Conservation (phyloP, 2,888 invertebrate genomes). For the Cinara cedri region DNA sequence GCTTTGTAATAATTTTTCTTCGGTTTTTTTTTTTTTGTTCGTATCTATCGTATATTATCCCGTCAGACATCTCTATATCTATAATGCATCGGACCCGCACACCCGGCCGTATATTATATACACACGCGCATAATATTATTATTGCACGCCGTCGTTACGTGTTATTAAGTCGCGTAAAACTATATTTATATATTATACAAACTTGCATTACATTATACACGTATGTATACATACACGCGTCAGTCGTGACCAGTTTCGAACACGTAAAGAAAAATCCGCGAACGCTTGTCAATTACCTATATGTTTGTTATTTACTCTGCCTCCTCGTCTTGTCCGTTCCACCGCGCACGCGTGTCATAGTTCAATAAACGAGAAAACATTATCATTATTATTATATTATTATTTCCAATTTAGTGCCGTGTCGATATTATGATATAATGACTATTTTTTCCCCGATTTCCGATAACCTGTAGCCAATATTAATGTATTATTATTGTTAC, state of each 20-base stretch:
- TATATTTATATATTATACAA: neutral
- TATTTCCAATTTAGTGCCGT: too few relatives aligned
- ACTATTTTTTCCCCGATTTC: too few relatives aligned
- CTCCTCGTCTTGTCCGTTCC: neutral
- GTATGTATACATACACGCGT: neutral
- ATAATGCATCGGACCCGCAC: too few relatives aligned
- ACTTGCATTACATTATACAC: neutral
- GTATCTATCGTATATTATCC: neutral
- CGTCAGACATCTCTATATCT: slow-evolving; percentile 42
- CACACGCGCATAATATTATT: slow-evolving; percentile 1
- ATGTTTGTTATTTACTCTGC: slow-evolving; percentile 21
- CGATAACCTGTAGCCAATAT: too few relatives aligned
- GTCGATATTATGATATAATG: too few relatives aligned
- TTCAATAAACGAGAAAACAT: neutral
- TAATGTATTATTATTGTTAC: too few relatives aligned
- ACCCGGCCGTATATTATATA: slow-evolving; percentile 10
- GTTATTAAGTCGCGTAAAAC: slow-evolving; percentile 40
- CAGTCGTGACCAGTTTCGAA: slow-evolving; percentile 46
- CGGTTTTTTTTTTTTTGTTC: neutral
- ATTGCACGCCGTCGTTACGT: slow-evolving; percentile 35
- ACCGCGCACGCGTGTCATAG: slow-evolving; percentile 21
- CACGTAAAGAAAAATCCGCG: slow-evolving; percentile 38
- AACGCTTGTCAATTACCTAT: slow-evolving; percentile 55
- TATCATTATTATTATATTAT: slow-evolving; percentile 6
- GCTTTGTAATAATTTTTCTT: slow-evolving; percentile 14